Evolutionary conservation across 2,888 invertebrate species (phyloP).

Genomic region (Hemicrepidius hirtus): DNA sequence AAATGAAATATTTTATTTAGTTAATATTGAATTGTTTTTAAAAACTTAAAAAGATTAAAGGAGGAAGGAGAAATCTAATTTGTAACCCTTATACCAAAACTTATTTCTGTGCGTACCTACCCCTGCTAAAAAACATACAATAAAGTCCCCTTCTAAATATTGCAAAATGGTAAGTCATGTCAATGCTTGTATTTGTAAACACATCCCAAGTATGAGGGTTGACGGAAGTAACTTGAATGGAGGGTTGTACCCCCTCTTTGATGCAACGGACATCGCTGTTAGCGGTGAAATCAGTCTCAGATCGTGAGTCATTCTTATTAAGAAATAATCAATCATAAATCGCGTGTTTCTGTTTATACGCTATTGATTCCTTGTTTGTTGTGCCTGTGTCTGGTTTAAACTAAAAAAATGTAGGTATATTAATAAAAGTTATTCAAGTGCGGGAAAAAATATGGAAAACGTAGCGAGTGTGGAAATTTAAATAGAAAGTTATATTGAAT

Average conservation of each 20-base stretch:
- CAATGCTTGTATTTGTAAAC: conserved; percentile 58
- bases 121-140: conserved; percentile 62
- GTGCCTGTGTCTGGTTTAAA: neutral
- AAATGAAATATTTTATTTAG: too few species aligned
- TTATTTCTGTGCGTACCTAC: conserved; percentile 47
- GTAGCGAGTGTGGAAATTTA: too few species aligned
- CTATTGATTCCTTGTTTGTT: neutral
- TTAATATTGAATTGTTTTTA: too few species aligned
- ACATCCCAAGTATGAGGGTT: conserved; percentile 58
- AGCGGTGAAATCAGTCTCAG: conserved; percentile 64
- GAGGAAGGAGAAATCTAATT: neutral
- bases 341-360: conserved; percentile 46
- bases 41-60: neutral
- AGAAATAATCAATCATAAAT: conserved; percentile 61
- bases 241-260: conserved; percentile 65
- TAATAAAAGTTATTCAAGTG: neutral
- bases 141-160: conserved; percentile 63
- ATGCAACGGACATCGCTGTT: conserved; percentile 64
- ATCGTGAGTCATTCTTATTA: conserved; percentile 65
- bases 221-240: conserved; percentile 62
- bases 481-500: too few species aligned
- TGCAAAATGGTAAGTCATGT: conserved; percentile 64
- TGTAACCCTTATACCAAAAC: conserved; percentile 39
- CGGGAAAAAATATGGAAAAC: neutral
- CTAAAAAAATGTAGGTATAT: neutral